phyloP scores from a whole-genome alignment of 1,140 invertebrate species.

The Lepidurus apus region DNA sequence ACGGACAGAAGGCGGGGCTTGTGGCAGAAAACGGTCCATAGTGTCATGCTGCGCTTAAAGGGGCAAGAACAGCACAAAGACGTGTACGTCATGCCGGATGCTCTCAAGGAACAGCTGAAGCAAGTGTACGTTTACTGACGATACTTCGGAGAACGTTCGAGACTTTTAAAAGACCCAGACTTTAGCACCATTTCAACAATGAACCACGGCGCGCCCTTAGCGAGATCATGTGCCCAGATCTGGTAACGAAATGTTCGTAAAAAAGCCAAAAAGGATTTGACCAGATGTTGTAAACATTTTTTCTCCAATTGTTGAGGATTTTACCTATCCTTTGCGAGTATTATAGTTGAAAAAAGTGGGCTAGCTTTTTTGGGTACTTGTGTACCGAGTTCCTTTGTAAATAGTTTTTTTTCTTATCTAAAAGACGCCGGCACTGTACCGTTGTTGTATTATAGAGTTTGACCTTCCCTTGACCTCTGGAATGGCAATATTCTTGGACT shows the following conservation, averaged over 20 bases:
- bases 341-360: not conserved
- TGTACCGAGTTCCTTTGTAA: constrained; percentile 1
- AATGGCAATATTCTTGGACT: not conserved
- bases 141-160: not conserved
- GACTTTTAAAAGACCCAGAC: too few relatives aligned
- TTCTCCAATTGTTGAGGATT: not conserved
- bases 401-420: not conserved
- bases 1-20: constrained; percentile 21
- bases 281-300: not conserved
- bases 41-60: constrained; percentile 28
- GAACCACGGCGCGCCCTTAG: not conserved
- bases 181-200: not conserved
- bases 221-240: not conserved
- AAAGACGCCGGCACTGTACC: not conserved
- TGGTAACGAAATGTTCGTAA: not conserved
- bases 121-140: constrained; percentile 79
- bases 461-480: not conserved
- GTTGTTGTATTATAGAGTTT: not conserved
- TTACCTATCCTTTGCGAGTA: not conserved
- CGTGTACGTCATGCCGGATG: constrained; percentile 73
- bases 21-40: constrained; percentile 32
- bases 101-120: constrained; percentile 77
- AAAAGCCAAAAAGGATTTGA: not conserved
- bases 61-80: constrained; percentile 45
- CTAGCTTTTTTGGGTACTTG: not conserved